Evolutionary conservation across 2,797 vertebrate genomes (phyloP).

Genomic region (Platyrinchus mystaceus): DNA sequence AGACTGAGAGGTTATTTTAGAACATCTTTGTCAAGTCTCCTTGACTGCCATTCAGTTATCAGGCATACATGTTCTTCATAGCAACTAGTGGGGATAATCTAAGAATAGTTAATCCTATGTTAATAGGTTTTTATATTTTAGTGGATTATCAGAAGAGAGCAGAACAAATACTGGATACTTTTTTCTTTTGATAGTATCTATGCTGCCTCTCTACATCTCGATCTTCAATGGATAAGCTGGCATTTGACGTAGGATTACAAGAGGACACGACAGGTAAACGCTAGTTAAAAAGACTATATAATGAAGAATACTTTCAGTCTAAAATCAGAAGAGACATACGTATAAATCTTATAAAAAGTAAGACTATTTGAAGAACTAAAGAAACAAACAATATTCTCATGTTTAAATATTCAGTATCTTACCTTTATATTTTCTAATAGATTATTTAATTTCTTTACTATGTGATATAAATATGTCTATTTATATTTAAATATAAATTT

Average conservation of each 20-base stretch:
- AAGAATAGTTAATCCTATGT: background rate
- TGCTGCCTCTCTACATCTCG: constrained; percentile 94
- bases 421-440: background rate
- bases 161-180: background rate
- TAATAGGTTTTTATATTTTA: background rate
- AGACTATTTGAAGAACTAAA: background rate
- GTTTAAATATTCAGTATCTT: background rate
- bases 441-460: background rate
- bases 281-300: background rate
- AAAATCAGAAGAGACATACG: background rate
- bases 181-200: constrained; percentile 81
- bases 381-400: background rate
- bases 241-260: constrained; percentile 94
- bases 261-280: constrained; percentile 89
- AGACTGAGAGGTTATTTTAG: background rate
- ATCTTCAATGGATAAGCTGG: constrained; percentile 94
- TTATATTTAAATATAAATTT: background rate
- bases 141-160: background rate
- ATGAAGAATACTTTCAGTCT: background rate
- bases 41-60: background rate
- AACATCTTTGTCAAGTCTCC: background rate
- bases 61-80: background rate
- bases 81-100: background rate
- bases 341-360: background rate
- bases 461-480: background rate